Conservation (phyloP, 2,888 invertebrate species). For the Danaus chrysippus region DNA sequence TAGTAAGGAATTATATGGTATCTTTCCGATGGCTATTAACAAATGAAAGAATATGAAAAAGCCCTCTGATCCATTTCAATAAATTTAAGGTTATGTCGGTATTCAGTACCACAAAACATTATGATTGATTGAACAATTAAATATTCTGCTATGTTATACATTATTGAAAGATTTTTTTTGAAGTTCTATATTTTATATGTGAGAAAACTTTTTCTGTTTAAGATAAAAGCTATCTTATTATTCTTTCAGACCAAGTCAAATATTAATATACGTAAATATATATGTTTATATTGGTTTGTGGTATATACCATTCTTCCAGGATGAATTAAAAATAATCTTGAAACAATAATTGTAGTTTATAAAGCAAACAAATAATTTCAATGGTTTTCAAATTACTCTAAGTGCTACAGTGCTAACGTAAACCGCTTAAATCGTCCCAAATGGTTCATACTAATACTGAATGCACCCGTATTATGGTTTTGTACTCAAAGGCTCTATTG, state of each 20-base stretch:
- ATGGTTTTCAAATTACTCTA: constrained; percentile 22
- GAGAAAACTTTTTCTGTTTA: too few species aligned
- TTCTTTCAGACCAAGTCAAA: neutral
- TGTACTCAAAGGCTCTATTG: constrained; percentile 14
- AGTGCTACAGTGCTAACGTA: constrained; percentile 18
- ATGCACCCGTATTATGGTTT: constrained; percentile 31
- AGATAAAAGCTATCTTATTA: too few species aligned
- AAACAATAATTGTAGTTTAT: constrained; percentile 3
- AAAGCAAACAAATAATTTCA: constrained; percentile 23
- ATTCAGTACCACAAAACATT: neutral
- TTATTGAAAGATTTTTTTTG: neutral
- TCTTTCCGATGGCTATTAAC: neutral
- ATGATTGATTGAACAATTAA: neutral
- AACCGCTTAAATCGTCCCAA: constrained; percentile 21
- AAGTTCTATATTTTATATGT: too few species aligned
- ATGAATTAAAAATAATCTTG: neutral
- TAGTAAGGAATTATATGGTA: neutral
- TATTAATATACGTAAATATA: neutral
- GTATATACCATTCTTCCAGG: too few species aligned
- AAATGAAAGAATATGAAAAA: neutral
- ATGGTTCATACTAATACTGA: constrained; percentile 29
- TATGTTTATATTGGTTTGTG: neutral
- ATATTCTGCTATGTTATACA: neutral
- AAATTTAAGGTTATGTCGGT: neutral
- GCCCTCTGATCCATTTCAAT: neutral